Conservation (phyloP, 2,888 invertebrate species). For the Heliothis peltigera region DNA sequence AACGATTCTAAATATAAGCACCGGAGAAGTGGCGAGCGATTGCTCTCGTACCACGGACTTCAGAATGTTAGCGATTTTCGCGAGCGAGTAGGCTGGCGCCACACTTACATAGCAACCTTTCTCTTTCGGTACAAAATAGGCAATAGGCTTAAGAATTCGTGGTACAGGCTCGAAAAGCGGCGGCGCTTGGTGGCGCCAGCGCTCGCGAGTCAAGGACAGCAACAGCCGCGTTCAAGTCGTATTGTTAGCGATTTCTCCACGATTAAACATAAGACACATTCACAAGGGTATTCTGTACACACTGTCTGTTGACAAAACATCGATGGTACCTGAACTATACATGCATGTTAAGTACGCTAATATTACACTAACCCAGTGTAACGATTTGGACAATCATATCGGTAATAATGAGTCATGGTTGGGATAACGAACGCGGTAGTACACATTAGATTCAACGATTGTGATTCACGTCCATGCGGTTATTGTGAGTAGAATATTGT, state of each 20-base stretch:
- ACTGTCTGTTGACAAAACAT: conserved; percentile 53
- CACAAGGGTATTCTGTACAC: conserved; percentile 24
- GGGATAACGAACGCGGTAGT: conserved; percentile 53
- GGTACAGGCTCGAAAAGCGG: conserved; percentile 56
- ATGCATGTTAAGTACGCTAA: conserved; percentile 41
- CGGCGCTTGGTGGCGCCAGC: conserved; percentile 75
- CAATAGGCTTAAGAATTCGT: conserved; percentile 65
- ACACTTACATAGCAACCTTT: conserved; percentile 58
- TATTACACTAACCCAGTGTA: conserved; percentile 30
- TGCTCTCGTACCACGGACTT: conserved; percentile 49
- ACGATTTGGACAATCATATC: conserved; percentile 50
- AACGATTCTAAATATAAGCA: conserved; percentile 68
- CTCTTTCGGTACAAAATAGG: conserved; percentile 71
- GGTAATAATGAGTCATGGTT: conserved; percentile 52
- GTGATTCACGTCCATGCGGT: conserved; percentile 56
- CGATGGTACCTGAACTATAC: conserved; percentile 26
- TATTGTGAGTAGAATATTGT: conserved; percentile 31
- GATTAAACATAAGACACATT: conserved; percentile 46
- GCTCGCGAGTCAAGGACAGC: conserved; percentile 79
- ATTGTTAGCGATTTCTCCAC: conserved; percentile 65
- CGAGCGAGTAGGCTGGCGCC: conserved; percentile 63
- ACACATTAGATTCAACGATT: conserved; percentile 54
- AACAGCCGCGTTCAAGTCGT: conserved; percentile 65
- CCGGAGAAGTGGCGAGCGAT: conserved; percentile 53
- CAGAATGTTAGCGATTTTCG: conserved; percentile 56